phyloP scores from a whole-genome alignment of 2,797 vertebrate genomes.

The Buceros bicornis region DNA sequence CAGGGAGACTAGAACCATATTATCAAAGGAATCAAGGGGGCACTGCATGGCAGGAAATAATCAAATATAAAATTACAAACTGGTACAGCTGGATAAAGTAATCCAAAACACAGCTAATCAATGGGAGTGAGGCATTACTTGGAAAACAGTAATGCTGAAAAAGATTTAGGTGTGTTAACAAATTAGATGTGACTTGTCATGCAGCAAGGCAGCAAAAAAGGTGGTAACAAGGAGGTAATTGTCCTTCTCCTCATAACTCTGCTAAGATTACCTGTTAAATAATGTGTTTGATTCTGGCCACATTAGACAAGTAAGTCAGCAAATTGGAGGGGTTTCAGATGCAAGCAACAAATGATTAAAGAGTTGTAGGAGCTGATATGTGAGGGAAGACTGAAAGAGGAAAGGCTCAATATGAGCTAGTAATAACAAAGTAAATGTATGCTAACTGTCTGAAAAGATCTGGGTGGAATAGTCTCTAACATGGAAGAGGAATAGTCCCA shows the following conservation, averaged over 20 bases:
- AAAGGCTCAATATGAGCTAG: neutral
- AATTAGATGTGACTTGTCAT: neutral
- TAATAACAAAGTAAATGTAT: neutral
- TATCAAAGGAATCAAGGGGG: neutral
- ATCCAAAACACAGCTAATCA: slow-evolving; percentile 32
- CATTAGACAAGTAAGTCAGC: slow-evolving; percentile 11
- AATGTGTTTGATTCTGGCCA: neutral
- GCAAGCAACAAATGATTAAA: slow-evolving; percentile 30
- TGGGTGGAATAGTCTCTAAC: neutral
- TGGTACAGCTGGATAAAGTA: neutral
- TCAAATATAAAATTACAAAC: neutral
- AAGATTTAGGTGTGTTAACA: slow-evolving; percentile 23
- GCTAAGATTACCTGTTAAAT: slow-evolving; percentile 31
- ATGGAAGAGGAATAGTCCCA: neutral
- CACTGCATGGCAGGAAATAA: neutral
- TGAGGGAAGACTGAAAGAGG: neutral
- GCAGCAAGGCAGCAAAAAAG: neutral
- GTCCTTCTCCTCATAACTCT: slow-evolving; percentile 17
- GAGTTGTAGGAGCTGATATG: slow-evolving; percentile 25
- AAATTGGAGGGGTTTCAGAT: slow-evolving; percentile 45
- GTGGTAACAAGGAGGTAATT: neutral
- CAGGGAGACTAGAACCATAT: neutral
- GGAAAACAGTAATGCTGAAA: slow-evolving; percentile 18
- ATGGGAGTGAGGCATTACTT: neutral
- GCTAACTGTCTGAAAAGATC: neutral